Percentiles rank a stretch among this genome's conserved stretches.
Conservation (phyloP, 2,888 invertebrate species). For the Nemapogon koenigi region DNA sequence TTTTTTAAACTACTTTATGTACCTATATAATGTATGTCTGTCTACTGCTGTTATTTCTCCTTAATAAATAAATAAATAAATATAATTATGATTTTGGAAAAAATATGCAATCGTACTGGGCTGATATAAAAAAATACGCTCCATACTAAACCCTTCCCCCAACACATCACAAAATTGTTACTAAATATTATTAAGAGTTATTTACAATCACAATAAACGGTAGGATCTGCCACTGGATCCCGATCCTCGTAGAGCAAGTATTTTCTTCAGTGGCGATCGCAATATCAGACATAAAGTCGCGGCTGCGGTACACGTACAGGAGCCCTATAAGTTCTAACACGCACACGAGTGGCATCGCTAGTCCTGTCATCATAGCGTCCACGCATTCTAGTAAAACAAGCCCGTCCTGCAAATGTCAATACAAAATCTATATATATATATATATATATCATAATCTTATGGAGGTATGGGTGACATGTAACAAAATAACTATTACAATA, state of each 20-base stretch:
- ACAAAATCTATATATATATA: too few relatives aligned
- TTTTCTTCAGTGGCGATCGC: slow-evolving; percentile 45
- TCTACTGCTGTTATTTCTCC: too few relatives aligned
- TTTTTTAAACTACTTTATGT: too few relatives aligned
- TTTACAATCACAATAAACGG: slow-evolving; percentile 35
- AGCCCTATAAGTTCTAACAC: slow-evolving; percentile 35
- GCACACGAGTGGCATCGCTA: slow-evolving; percentile 32
- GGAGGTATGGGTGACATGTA: too few relatives aligned
- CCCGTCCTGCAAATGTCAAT: slow-evolving; percentile 30
- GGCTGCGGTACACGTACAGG: slow-evolving; percentile 37
- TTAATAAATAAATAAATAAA: too few relatives aligned
- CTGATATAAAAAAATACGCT: too few relatives aligned
- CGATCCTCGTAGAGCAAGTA: slow-evolving; percentile 34
- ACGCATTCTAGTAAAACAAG: slow-evolving; percentile 39
- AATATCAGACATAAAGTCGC: slow-evolving; percentile 46
- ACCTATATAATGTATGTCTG: too few relatives aligned
- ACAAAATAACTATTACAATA: too few relatives aligned
- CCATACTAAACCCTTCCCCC: too few relatives aligned
- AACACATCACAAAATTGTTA: background rate
- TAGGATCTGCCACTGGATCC: slow-evolving; percentile 36
- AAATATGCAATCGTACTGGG: too few relatives aligned
- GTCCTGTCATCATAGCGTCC: slow-evolving; percentile 33
- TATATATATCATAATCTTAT: too few relatives aligned
- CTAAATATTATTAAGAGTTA: background rate
- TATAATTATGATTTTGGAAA: too few relatives aligned